Evolutionary conservation across 1,140 invertebrate species (phyloP).

Genomic region (Chelonus insularis): DNA sequence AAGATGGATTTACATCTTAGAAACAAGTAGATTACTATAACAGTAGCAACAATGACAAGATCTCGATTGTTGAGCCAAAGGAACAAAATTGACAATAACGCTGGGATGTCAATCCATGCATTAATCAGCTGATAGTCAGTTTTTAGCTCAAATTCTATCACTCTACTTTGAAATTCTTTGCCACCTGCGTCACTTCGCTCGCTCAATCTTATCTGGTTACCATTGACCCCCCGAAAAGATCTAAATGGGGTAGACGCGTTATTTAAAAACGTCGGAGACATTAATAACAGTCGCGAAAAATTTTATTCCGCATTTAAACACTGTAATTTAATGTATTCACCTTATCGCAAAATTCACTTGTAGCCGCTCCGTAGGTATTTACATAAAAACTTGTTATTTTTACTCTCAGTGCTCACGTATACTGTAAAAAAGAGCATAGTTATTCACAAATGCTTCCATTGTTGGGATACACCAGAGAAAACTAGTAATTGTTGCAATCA

Average conservation of each 20-base stretch:
- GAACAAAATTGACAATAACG: neutral
- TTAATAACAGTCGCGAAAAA: neutral
- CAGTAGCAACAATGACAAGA: neutral
- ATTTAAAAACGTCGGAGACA: neutral
- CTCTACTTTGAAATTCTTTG: neutral
- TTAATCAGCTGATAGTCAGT: neutral
- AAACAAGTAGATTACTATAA: neutral
- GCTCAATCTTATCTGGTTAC: neutral
- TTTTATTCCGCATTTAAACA: neutral
- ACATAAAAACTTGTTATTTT: no score
- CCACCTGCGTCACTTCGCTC: neutral
- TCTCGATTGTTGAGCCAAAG: neutral
- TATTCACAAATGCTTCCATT: no score
- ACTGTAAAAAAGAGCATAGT: no score
- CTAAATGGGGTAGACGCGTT: neutral
- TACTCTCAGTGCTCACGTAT: no score
- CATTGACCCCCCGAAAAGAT: constrained; percentile 14
- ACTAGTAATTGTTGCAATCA: no score
- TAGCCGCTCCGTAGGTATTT: no score
- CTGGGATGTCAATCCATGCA: neutral
- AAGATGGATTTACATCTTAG: constrained; percentile 3
- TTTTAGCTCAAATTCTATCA: constrained; percentile 16
- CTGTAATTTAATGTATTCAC: no score
- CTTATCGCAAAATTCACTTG: neutral
- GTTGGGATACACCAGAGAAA: no score